phyloP scores from a whole-genome alignment of 2,888 invertebrate species.

The Netelia inedita region DNA sequence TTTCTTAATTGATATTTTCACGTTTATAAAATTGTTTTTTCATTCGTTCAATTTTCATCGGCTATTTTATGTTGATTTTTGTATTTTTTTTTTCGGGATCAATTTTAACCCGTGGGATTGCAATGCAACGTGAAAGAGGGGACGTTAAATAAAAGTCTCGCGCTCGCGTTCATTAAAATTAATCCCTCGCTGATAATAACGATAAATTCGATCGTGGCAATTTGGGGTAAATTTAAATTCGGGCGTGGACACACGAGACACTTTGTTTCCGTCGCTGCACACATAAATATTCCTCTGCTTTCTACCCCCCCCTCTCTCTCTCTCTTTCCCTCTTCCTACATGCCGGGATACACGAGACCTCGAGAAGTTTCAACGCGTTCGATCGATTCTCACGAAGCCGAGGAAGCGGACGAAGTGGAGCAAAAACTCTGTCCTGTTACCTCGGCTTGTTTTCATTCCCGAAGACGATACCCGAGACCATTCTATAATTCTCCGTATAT shows the following conservation, averaged over 20 bases:
- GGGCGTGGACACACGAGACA: slow-evolving; percentile 6
- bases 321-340: not conserved
- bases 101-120: too few relatives aligned
- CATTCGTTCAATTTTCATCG: too few relatives aligned
- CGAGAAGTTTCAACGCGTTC: slow-evolving; percentile 55
- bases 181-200: not conserved
- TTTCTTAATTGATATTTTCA: too few relatives aligned
- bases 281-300: not conserved
- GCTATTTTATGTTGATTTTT: too few relatives aligned
- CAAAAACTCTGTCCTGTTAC: slow-evolving; percentile 44
- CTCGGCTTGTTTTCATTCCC: slow-evolving; percentile 33
- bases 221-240: not conserved
- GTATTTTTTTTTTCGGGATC: too few relatives aligned
- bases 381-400: slow-evolving; percentile 49
- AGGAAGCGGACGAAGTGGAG: slow-evolving; percentile 62
- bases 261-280: not conserved
- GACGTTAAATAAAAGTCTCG: too few relatives aligned
- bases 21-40: too few relatives aligned
- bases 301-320: too few relatives aligned
- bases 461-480: not conserved
- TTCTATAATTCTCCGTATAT: not conserved
- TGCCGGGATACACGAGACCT: slow-evolving; percentile 23
- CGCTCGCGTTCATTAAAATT: not conserved
- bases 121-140: too few relatives aligned
- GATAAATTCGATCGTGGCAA: not conserved